Evolutionary conservation across 30 jellyfish, hydroid and myxozoan species (phyloP), one percentile per base, ranked within the genome.

Genomic region (Sanderia malayensis): DNA sequence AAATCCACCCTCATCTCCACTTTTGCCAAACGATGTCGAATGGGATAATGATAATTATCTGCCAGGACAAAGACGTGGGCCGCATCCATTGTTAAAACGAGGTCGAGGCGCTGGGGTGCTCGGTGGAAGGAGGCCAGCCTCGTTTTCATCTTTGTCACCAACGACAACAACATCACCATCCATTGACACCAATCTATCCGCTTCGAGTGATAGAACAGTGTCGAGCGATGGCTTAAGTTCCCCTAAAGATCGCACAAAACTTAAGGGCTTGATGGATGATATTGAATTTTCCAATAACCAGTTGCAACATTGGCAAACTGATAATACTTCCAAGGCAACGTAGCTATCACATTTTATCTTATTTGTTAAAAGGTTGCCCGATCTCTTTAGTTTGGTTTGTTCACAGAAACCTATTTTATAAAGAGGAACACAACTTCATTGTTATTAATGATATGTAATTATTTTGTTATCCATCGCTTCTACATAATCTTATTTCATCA

Each of bases 21-120:
- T 6, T 6, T 13, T 13, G 6, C 52, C 52, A 4, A 13, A 13
- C 52, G 52, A 27, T 6, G 23, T 47, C 53, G 79, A 44, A 13
- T 59, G 86, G 78, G 62, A 61, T 17, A 64, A 67, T 49, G 67
- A 67, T 13, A 78, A 67, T 28, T 78, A 2, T 44, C 4, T 78
- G 41, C 89, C 89, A 4, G 69, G 44, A 0, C 70, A 59, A 61
- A 31, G 76, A 52, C 34, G 82, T 19, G 89, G 82, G 20, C 89
- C 89, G 2, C 89, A 67, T 58, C 89, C 89, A 4, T 34, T 78
- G 21, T 31, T 66, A 19, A 69, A 31, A 27, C 47, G 89, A 58
- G 89, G 89, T 23, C 75, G 59, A 19, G 64, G 64, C 2, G 64
- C 64, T 4, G 25, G 27, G 24, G 24, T 4, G 64, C 24, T 49